Evolutionary conservation across 2,888 invertebrate species (phyloP).

Genomic region (Cybosia mesomella): DNA sequence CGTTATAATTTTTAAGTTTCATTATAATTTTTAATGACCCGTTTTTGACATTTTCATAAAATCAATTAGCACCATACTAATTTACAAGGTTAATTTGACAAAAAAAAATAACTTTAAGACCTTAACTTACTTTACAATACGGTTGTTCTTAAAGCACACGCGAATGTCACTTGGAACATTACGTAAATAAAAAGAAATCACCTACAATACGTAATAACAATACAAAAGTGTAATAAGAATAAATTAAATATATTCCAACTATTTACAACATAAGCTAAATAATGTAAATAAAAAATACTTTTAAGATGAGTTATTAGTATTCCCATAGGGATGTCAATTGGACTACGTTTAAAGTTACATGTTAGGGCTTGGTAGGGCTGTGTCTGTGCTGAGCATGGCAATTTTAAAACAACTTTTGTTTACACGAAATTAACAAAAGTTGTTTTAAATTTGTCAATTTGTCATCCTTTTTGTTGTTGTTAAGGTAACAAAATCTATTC

Average conservation of each 20-base stretch:
- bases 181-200: conserved; percentile 36
- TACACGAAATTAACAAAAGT: neutral
- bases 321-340: conserved; percentile 49
- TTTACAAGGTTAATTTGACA: neutral
- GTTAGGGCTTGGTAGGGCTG: conserved; percentile 22
- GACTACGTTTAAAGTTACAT: conserved; percentile 41
- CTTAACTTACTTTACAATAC: conserved; percentile 6
- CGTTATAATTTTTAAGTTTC: neutral
- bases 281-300: conserved; percentile 53
- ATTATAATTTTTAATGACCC: neutral
- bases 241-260: conserved; percentile 58
- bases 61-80: conserved; percentile 12
- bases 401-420: neutral
- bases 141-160: conserved; percentile 31
- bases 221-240: conserved; percentile 60
- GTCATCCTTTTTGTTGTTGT: neutral
- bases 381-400: conserved; percentile 20
- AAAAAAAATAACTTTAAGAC: conserved; percentile 6
- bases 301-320: conserved; percentile 49
- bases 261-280: conserved; percentile 54
- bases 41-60: neutral
- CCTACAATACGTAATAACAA: conserved; percentile 55
- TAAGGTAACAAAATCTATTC: neutral
- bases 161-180: conserved; percentile 20
- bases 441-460: neutral